Evolutionary conservation across 2,113 vertebrate genomes (phyloP), one percentile per base, ranked within the genome.

Genomic region (Cygnus buccinator): DNA sequence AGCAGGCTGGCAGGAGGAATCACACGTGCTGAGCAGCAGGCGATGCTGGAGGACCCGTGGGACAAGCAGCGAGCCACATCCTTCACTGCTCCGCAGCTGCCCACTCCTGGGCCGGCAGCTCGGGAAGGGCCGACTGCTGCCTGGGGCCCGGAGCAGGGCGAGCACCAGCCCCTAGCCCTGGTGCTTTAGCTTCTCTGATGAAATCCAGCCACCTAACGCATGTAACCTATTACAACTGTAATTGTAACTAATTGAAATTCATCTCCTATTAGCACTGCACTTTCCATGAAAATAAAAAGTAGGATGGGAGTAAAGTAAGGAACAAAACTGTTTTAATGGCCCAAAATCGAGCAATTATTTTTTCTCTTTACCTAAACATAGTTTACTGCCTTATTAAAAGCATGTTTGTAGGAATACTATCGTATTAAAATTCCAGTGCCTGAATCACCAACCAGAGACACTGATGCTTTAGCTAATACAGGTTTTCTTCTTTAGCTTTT

Each of bases 301-400:
- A 89, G 95, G 74, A 61, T 95, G 89, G 89, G 90, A 97, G 71
- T 91, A 80, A 96, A 95, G 80, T 87, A 89, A 94, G 93, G 92
- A 96, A 84, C 74, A 77, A 96, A 93, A 90, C 90, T 80, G 82
- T 92, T 94, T 87, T 97, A 98, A 97, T 97, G 84, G 91, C 85
- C 92, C 16, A 18, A 97, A 97, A 97, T 96, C 89, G 93, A 96
- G 95, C 95, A 97, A 93, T 98, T 98, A 92, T 97, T 97, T 97
- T 94, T 98, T 84, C 94, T 96, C 74, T 97, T 97, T 95, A 96
- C 94, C 91, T 96, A 93, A 97, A 93, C 92, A 78, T 85, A 83
- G 87, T 96, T 98, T 97, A 94, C 73, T 94, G 93, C 93, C 84
- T 93, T 97, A 97, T 98, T 97, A 97, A 98, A 98, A 98, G 88